phyloP scores from a whole-genome alignment of 2,113 vertebrate genomes.

The Smithornis capensis region DNA sequence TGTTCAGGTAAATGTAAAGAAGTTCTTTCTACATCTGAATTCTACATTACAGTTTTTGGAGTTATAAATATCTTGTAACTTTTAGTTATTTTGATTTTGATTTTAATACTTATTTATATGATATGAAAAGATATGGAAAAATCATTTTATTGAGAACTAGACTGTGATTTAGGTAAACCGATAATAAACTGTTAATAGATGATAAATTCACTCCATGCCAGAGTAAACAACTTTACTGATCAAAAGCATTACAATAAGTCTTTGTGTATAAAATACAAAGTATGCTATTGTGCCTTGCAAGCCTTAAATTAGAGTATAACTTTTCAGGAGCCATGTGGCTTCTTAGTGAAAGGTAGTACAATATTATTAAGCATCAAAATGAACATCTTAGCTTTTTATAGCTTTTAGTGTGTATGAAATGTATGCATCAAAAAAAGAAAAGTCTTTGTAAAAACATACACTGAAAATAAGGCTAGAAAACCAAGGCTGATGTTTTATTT shows the following conservation, averaged over 20 bases:
- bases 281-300: constrained; percentile 11
- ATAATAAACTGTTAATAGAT: constrained; percentile 64
- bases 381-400: background rate
- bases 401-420: background rate
- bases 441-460: background rate
- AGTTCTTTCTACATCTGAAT: background rate
- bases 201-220: constrained; percentile 52
- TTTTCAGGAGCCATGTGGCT: constrained; percentile 22
- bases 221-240: constrained; percentile 62
- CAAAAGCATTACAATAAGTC: constrained; percentile 39
- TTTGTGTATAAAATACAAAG: constrained; percentile 52
- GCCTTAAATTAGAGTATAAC: constrained; percentile 37
- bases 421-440: background rate
- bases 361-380: constrained; percentile 4
- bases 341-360: constrained; percentile 29
- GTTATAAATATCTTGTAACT: background rate
- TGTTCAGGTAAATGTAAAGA: background rate
- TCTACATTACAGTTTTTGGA: background rate
- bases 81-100: background rate
- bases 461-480: background rate
- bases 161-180: constrained; percentile 38
- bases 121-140: background rate
- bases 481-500: background rate
- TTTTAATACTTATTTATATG: background rate
- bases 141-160: constrained; percentile 17